Evolutionary conservation across 2,113 vertebrate species (phyloP).

Genomic region (Xenopus borealis): DNA sequence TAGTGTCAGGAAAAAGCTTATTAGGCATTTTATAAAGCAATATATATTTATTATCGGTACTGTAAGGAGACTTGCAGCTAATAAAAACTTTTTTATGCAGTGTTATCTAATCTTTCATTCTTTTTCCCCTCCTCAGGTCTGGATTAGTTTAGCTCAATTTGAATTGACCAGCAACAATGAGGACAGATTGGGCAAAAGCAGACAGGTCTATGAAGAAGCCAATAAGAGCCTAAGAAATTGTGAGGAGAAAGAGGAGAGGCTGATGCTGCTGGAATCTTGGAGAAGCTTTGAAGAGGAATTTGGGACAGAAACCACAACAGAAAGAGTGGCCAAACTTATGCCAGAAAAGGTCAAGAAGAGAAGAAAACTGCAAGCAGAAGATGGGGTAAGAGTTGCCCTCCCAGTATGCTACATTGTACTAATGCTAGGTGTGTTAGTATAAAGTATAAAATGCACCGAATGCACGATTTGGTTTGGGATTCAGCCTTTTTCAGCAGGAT

Average conservation of each 20-base stretch:
- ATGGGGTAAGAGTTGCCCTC: constrained; percentile 82
- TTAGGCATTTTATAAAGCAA: no score
- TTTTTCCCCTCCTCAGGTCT: constrained; percentile 72
- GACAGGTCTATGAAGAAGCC: constrained; percentile 90
- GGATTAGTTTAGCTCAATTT: constrained; percentile 94
- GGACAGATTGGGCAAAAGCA: constrained; percentile 72
- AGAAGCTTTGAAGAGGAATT: constrained; percentile 83
- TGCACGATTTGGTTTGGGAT: no score
- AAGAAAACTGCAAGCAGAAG: constrained; percentile 91
- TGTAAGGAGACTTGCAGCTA: no score
- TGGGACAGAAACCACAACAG: constrained; percentile 67
- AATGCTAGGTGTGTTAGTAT: no score
- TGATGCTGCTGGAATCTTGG: constrained; percentile 96
- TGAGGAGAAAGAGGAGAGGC: constrained; percentile 94
- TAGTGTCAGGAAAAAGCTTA: no score
- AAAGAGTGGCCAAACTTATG: constrained; percentile 87
- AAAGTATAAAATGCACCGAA: no score
- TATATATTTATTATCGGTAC: no score
- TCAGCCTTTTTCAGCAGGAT: no score
- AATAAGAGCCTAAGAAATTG: constrained; percentile 89
- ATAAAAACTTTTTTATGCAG: no score
- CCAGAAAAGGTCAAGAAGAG: constrained; percentile 98
- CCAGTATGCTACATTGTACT: no score
- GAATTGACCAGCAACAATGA: constrained; percentile 79
- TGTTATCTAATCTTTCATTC: no score